These are phyloP conservation scores for Eurytoma adleriae DNA, from an alignment of 2,888 invertebrate genomes.

Conservation along the genomic window DNA sequence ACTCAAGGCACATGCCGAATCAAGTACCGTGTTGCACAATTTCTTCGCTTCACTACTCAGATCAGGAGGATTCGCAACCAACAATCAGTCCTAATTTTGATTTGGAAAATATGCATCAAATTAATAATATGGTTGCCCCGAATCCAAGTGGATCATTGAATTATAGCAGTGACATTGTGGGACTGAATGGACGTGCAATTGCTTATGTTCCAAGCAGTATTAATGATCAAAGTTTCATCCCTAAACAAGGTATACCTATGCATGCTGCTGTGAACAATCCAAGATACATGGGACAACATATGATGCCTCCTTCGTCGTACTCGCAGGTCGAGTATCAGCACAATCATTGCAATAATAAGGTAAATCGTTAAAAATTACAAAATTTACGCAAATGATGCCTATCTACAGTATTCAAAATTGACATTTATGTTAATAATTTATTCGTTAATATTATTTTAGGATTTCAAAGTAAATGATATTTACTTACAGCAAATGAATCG, in stretches of 20 bases:
- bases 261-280: constrained; percentile 24
- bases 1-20: constrained; percentile 13
- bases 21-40: not conserved
- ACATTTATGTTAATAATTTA: not conserved
- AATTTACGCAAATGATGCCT: not conserved
- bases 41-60: constrained; percentile 21
- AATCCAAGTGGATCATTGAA: constrained; percentile 16
- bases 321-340: constrained; percentile 46
- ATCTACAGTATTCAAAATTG: no score
- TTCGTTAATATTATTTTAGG: constrained; percentile 34
- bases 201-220: constrained; percentile 26
- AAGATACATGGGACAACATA: constrained; percentile 33
- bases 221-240: constrained; percentile 15
- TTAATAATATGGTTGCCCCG: not conserved
- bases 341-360: constrained; percentile 41
- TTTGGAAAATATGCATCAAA: constrained; percentile 6
- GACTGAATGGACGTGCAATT: not conserved
- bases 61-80: constrained; percentile 6
- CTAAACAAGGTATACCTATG: constrained; percentile 28
- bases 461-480: constrained; percentile 33
- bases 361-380: constrained; percentile 21
- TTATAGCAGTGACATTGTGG: constrained; percentile 9
- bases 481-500: constrained; percentile 45
- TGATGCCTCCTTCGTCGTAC: constrained; percentile 31
- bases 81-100: constrained; percentile 16